Percentiles rank a stretch among this genome's conserved stretches.
Evolutionary conservation across 2,888 invertebrate species (phyloP).

Genomic region (Cremastobaeus sp.): DNA sequence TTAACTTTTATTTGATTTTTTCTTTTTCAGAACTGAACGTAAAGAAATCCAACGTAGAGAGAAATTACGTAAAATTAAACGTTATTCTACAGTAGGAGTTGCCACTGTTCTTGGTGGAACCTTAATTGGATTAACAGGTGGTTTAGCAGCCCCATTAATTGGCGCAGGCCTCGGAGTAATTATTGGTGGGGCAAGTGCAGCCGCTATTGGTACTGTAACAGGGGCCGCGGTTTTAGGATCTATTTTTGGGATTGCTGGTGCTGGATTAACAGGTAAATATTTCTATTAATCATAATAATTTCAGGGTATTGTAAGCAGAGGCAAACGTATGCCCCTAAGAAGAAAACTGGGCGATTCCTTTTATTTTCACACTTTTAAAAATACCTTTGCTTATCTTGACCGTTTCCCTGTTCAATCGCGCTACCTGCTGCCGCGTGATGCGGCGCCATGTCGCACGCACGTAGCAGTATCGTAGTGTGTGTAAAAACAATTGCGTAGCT

Average conservation of each 20-base stretch:
- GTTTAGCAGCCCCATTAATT: slow-evolving; percentile 83
- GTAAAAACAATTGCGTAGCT: no score
- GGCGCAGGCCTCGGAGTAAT: slow-evolving; percentile 80
- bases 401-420: no score
- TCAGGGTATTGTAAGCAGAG: no score
- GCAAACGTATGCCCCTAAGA: no score
- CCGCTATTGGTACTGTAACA: slow-evolving; percentile 79
- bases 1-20: no score
- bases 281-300: no score
- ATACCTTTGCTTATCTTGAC: no score
- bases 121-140: slow-evolving; percentile 83
- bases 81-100: slow-evolving; percentile 82
- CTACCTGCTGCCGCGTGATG: no score
- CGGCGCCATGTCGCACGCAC: no score
- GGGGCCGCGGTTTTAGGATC: slow-evolving; percentile 81
- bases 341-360: no score
- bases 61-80: slow-evolving; percentile 80
- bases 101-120: slow-evolving; percentile 84
- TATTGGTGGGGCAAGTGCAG: slow-evolving; percentile 78
- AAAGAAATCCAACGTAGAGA: slow-evolving; percentile 78
- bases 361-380: no score
- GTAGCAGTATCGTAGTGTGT: no score
- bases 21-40: slow-evolving; percentile 78
- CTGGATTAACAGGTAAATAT: slow-evolving; percentile 81
- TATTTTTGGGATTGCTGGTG: slow-evolving; percentile 84